Evolutionary conservation across 2,888 invertebrate species (phyloP).

Genomic region (Dendrolimus houi): DNA sequence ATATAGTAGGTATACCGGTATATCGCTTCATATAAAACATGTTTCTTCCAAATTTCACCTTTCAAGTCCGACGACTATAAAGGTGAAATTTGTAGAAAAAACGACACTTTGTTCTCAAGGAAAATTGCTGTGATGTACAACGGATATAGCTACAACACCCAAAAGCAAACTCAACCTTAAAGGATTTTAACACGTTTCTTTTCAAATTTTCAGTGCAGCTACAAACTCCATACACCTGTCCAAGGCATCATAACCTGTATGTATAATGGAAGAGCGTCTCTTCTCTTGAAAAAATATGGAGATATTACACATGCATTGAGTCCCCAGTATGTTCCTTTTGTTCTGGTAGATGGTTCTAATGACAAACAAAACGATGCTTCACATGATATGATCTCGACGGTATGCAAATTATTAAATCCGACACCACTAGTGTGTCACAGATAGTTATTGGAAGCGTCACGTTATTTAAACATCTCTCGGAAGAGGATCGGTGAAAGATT

Average conservation of each 20-base stretch:
- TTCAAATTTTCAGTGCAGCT: constrained; percentile 33
- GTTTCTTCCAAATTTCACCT: no score
- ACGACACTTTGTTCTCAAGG: no score
- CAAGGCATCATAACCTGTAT: constrained; percentile 28
- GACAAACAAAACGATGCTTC: constrained; percentile 17
- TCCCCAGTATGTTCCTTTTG: constrained; percentile 32
- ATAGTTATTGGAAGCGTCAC: neutral
- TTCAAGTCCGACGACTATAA: no score
- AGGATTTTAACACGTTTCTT: neutral
- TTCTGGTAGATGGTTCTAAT: constrained; percentile 24
- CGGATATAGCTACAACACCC: no score
- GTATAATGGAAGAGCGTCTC: constrained; percentile 19
- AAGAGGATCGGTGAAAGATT: no score
- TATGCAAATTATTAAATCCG: constrained; percentile 23
- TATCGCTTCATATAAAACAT: no score
- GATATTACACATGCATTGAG: constrained; percentile 24
- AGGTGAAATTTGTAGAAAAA: no score
- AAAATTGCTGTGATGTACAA: no score
- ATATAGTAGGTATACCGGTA: no score
- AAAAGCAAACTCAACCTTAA: no score
- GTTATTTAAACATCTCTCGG: no score
- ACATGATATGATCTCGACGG: constrained; percentile 18
- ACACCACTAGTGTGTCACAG: constrained; percentile 17
- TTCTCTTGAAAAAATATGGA: constrained; percentile 31
- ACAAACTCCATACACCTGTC: constrained; percentile 16